These are phyloP conservation scores for Spinibarbus caldwelli DNA, from an alignment of 2,797 vertebrate species.

Conservation along the genomic window DNA sequence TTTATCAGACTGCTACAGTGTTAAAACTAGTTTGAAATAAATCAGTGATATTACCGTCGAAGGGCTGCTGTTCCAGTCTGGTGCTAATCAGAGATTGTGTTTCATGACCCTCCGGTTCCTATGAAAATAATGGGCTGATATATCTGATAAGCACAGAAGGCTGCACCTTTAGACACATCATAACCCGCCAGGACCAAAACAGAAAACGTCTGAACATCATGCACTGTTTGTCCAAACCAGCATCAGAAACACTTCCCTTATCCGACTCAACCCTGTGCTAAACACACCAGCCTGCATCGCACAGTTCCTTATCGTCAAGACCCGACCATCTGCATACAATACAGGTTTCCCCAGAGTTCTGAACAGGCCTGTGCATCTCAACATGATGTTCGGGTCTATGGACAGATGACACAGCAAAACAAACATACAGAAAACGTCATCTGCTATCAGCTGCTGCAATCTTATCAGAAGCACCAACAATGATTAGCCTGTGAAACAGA, in stretches of 20 bases:
- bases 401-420: background rate
- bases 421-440: background rate
- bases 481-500: background rate
- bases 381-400: background rate
- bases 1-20: background rate
- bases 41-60: background rate
- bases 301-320: background rate
- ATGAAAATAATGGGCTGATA: background rate
- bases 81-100: slow-evolving; percentile 5
- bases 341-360: background rate
- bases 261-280: background rate
- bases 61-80: slow-evolving; percentile 22
- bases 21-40: background rate
- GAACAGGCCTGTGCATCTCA: background rate
- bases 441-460: background rate
- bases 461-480: background rate
- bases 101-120: too few species aligned
- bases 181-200: background rate
- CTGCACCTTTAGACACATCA: background rate
- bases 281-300: background rate
- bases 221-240: background rate
- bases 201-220: background rate
- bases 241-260: slow-evolving; percentile 1
- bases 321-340: background rate
- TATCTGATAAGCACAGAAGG: slow-evolving; percentile 14